A percentile compares a stretch with the other conserved stretches of the same genome.
Evolutionary conservation across 2,113 vertebrate species (phyloP).

Genomic region (Seriola quinqueradiata): DNA sequence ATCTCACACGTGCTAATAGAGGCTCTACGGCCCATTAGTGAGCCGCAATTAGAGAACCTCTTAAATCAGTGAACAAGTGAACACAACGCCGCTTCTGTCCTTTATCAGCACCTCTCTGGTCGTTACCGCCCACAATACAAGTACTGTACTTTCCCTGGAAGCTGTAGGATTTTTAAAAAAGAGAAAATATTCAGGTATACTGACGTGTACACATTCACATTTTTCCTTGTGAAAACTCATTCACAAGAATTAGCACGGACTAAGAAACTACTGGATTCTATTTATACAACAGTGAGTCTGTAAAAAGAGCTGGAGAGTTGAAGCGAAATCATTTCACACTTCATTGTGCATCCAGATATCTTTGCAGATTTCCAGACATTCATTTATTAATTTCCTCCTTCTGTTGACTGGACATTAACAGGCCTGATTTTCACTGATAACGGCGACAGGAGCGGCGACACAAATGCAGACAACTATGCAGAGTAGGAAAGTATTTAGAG

Average conservation of each 20-base stretch:
- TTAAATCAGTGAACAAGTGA: constrained; percentile 62
- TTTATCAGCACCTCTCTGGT: constrained; percentile 38
- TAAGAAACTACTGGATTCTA: too few species aligned
- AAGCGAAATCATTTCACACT: too few species aligned
- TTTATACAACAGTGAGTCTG: too few species aligned
- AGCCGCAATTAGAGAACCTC: constrained; percentile 59
- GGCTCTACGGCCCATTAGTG: constrained; percentile 58
- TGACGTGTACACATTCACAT: too few species aligned
- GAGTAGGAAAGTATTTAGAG: background rate
- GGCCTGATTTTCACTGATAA: background rate
- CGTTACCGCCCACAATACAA: background rate
- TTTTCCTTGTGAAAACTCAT: too few species aligned
- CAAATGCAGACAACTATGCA: background rate
- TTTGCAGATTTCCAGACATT: too few species aligned
- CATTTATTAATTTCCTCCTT: background rate
- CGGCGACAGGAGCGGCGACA: background rate
- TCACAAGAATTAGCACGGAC: too few species aligned
- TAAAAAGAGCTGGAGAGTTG: too few species aligned
- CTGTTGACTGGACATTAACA: background rate
- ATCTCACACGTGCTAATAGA: constrained; percentile 57
- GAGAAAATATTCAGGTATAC: too few species aligned
- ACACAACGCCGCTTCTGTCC: constrained; percentile 20
- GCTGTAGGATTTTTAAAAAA: too few species aligned
- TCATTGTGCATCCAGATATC: too few species aligned
- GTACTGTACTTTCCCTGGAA: background rate